Conservation (phyloP, 2,888 invertebrate genomes). For the Campoplex nolae region DNA sequence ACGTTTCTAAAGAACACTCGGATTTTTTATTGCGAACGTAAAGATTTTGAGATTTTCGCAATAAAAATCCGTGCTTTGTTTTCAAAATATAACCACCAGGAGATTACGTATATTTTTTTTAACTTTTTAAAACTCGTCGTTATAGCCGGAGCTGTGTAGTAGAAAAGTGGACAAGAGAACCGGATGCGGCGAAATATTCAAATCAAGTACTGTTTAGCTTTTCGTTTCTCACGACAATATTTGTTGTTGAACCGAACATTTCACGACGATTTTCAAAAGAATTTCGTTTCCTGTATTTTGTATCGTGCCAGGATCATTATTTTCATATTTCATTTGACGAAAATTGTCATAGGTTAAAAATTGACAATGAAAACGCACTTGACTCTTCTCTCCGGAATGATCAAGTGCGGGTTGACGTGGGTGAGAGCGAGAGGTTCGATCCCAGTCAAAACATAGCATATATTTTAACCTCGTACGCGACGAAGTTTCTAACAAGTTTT, state of each 20-base stretch:
- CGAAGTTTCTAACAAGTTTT: conserved; percentile 17
- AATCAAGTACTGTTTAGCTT: conserved; percentile 29
- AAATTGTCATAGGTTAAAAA: neutral
- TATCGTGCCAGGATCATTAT: neutral
- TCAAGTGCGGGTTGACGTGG: neutral
- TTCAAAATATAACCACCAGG: neutral
- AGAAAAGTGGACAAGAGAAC: neutral
- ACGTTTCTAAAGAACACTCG: neutral
- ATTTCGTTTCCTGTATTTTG: neutral
- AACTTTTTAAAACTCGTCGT: neutral
- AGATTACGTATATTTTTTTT: neutral
- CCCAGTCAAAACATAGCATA: conserved; percentile 43
- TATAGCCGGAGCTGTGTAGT: neutral
- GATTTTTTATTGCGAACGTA: neutral
- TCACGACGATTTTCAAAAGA: neutral
- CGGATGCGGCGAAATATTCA: conserved; percentile 54
- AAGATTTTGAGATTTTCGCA: neutral
- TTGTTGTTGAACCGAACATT: neutral
- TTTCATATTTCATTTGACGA: neutral
- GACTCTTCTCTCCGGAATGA: neutral
- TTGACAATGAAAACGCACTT: neutral
- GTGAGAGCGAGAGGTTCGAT: conserved; percentile 8
- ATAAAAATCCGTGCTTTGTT: neutral
- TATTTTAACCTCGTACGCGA: conserved; percentile 45
- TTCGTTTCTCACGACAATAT: neutral